A percentile compares a stretch with the other conserved stretches of the same genome.
Evolutionary conservation across 1,140 invertebrate genomes (phyloP).

Genomic region (Monomorium pharaonis): DNA sequence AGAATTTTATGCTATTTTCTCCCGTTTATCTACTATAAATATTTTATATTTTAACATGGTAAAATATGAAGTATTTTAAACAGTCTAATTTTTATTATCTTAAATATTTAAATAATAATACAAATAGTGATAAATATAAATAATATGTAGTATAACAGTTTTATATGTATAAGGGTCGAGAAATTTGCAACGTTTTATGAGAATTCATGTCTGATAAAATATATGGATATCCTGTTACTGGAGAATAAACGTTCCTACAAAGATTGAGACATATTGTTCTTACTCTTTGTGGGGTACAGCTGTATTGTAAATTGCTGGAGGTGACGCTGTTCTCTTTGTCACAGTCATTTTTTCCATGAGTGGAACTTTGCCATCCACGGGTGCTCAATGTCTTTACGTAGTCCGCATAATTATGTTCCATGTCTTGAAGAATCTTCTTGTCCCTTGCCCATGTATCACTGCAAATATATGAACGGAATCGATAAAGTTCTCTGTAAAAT

Average conservation of each 20-base stretch:
- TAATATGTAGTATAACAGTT: too few species aligned
- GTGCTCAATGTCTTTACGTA: background rate
- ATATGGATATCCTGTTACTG: background rate
- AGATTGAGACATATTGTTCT: background rate
- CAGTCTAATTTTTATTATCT: too few species aligned
- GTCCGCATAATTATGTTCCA: too few species aligned
- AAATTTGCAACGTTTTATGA: background rate
- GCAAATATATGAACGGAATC: background rate
- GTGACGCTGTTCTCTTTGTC: slow-evolving; percentile 78
- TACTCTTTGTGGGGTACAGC: slow-evolving; percentile 78
- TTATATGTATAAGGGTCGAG: background rate
- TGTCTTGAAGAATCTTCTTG: too few species aligned
- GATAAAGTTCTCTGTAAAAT: too few species aligned
- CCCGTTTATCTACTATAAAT: too few species aligned
- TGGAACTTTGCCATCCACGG: background rate
- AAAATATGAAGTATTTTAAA: too few species aligned
- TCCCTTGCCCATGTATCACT: background rate
- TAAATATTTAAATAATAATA: too few species aligned
- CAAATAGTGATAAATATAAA: too few species aligned
- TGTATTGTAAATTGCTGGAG: slow-evolving; percentile 67
- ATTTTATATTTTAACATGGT: too few species aligned
- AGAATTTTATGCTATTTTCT: too few species aligned
- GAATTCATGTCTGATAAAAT: background rate
- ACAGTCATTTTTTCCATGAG: background rate
- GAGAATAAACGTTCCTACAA: background rate